These are phyloP conservation scores for Drosophila ambigua DNA, from an alignment of 1,140 invertebrate species.

Conservation along the genomic window DNA sequence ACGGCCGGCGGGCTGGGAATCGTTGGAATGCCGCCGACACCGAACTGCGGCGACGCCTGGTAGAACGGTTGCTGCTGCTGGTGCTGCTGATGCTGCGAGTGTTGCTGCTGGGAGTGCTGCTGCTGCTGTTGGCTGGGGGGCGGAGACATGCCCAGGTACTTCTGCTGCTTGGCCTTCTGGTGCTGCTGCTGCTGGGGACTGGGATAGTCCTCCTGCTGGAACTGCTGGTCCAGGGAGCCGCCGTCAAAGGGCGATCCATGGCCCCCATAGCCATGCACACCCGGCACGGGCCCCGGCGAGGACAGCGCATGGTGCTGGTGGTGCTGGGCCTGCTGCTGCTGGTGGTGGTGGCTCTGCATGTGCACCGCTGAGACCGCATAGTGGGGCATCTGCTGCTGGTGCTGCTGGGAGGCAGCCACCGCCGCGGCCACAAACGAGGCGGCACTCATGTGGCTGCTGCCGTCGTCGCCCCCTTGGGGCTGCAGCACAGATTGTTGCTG, in stretches of 20 bases:
- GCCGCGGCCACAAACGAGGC: slow-evolving; percentile 87
- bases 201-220: slow-evolving; percentile 76
- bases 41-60: slow-evolving; percentile 86
- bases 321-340: slow-evolving; percentile 84
- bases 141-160: slow-evolving; percentile 77
- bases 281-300: slow-evolving; percentile 67
- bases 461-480: slow-evolving; percentile 69
- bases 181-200: slow-evolving; percentile 79
- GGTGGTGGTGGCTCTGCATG: slow-evolving; percentile 73
- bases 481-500: slow-evolving; percentile 80
- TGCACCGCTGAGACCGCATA: slow-evolving; percentile 72
- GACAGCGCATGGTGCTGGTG: slow-evolving; percentile 73
- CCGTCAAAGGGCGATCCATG: slow-evolving; percentile 80
- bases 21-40: slow-evolving; percentile 89
- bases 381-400: slow-evolving; percentile 85
- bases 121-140: slow-evolving; percentile 83
- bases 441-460: slow-evolving; percentile 83
- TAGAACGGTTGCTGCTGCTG: slow-evolving; percentile 76
- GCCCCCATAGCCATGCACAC: slow-evolving; percentile 52
- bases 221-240: slow-evolving; percentile 71
- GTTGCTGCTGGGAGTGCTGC: slow-evolving; percentile 61
- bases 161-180: slow-evolving; percentile 63
- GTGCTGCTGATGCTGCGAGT: slow-evolving; percentile 40
- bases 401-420: slow-evolving; percentile 84
- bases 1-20: slow-evolving; percentile 92